Evolutionary conservation across 1,140 invertebrate genomes (phyloP).

Genomic region (Atopsyche davidsoni): DNA sequence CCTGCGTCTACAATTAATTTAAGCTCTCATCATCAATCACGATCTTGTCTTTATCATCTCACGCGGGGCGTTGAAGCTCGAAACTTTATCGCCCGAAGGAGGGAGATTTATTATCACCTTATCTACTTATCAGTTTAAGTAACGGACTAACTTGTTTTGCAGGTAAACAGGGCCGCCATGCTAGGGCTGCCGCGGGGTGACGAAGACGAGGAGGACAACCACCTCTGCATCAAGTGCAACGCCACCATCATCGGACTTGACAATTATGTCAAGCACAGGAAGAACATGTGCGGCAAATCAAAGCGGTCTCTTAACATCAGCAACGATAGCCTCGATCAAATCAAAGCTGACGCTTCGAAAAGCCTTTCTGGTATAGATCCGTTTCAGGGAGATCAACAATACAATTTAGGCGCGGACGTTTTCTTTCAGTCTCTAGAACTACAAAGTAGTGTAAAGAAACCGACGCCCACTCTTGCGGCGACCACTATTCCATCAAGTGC

Average conservation of each 20-base stretch:
- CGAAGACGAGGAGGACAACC: constrained; percentile 68
- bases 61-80: constrained; percentile 27
- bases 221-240: constrained; percentile 81
- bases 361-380: constrained; percentile 32
- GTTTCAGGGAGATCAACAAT: constrained; percentile 38
- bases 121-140: constrained; percentile 28
- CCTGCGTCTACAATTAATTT: constrained; percentile 32
- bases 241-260: constrained; percentile 70
- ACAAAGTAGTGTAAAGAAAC: constrained; percentile 65
- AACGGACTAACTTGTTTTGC: constrained; percentile 20
- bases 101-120: constrained; percentile 31
- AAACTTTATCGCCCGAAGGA: constrained; percentile 26
- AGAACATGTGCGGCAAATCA: constrained; percentile 52
- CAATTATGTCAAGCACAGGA: constrained; percentile 76
- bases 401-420: constrained; percentile 66
- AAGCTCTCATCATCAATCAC: constrained; percentile 31
- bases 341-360: constrained; percentile 34
- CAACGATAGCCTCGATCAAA: constrained; percentile 31
- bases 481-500: constrained; percentile 36
- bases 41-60: constrained; percentile 29
- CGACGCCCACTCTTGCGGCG: constrained; percentile 38
- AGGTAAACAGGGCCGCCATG: constrained; percentile 25
- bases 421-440: constrained; percentile 81
- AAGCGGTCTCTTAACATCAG: constrained; percentile 34
- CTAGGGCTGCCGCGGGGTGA: constrained; percentile 28